Conservation (phyloP, 2,113 vertebrate genomes). For the Noctilio leporinus region DNA sequence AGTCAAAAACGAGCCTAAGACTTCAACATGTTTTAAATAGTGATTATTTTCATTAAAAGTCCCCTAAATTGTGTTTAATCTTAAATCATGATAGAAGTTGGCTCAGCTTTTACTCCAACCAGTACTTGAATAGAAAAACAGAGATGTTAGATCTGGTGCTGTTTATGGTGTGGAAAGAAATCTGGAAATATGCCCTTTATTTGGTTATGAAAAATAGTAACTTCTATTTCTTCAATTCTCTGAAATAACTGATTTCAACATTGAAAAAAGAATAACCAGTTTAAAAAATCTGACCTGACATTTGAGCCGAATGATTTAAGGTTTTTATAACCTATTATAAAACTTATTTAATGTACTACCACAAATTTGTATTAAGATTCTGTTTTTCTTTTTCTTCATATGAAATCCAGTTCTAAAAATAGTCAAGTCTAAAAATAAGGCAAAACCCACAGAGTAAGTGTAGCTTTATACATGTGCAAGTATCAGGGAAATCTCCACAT, state of each 20-base stretch:
- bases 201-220: constrained; percentile 32
- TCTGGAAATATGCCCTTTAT: constrained; percentile 35
- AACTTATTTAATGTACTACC: constrained; percentile 39
- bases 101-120: constrained; percentile 18
- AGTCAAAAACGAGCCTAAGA: neutral
- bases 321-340: constrained; percentile 54
- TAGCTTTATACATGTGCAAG: constrained; percentile 45
- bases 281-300: constrained; percentile 44
- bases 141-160: neutral
- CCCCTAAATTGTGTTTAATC: neutral
- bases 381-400: constrained; percentile 47
- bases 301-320: constrained; percentile 29
- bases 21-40: neutral
- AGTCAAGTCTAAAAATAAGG: constrained; percentile 57
- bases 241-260: constrained; percentile 29
- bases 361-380: constrained; percentile 42
- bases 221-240: constrained; percentile 5
- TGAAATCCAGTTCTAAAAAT: constrained; percentile 60
- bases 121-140: constrained; percentile 2
- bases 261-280: constrained; percentile 22
- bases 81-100: neutral
- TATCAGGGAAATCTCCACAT: constrained; percentile 35
- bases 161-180: constrained; percentile 37
- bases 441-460: constrained; percentile 55
- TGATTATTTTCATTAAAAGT: constrained; percentile 21